These are phyloP conservation scores for Drosophila rhopaloa DNA, from an alignment of 1,140 invertebrate species.

Conservation along the genomic window DNA sequence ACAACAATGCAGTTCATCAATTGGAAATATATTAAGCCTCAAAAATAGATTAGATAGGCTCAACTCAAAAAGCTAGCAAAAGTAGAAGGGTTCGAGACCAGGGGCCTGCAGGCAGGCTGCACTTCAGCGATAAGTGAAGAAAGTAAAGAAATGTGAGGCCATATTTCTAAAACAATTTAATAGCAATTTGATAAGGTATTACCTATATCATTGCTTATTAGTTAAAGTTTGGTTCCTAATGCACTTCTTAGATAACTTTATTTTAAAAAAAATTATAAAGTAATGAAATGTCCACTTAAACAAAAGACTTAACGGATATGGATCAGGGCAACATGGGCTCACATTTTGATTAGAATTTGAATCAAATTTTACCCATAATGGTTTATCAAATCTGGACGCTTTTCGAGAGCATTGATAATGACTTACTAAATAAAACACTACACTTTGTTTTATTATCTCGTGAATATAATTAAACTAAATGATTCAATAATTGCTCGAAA, in stretches of 20 bases:
- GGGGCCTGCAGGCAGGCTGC: slow-evolving; percentile 39
- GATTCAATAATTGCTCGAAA: no score
- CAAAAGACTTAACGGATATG: background rate
- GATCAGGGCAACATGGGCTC: background rate
- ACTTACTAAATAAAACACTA: slow-evolving; percentile 13
- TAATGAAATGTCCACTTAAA: no score
- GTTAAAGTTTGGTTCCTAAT: no score
- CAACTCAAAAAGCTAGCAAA: no score
- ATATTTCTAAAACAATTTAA: slow-evolving; percentile 10
- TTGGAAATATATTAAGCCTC: slow-evolving; percentile 51
- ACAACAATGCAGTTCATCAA: slow-evolving; percentile 24
- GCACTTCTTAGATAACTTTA: no score
- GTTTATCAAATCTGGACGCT: background rate
- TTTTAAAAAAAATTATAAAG: no score
- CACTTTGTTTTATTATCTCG: background rate
- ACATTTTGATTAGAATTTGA: background rate
- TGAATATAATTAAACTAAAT: background rate
- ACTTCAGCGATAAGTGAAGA: slow-evolving; percentile 51
- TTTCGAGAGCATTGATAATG: background rate
- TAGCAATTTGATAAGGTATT: slow-evolving; percentile 5
- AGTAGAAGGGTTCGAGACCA: background rate
- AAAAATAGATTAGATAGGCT: no score
- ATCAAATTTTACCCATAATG: background rate
- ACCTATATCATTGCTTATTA: background rate
- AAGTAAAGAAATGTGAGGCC: slow-evolving; percentile 9